phyloP scores from a whole-genome alignment of 2,888 invertebrate genomes.

The Morpho deidamia region DNA sequence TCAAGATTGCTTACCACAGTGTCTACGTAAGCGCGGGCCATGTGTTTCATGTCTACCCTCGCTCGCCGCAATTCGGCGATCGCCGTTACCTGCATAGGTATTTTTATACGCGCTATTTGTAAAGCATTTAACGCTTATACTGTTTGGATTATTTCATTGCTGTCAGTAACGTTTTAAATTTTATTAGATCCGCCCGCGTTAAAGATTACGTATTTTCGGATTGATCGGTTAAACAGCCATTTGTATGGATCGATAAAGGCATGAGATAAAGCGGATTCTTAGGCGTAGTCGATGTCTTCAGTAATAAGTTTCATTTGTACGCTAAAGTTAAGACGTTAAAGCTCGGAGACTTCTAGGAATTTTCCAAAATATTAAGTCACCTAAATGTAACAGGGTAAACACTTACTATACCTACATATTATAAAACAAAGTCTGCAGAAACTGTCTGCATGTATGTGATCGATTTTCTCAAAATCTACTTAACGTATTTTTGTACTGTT shows the following conservation, averaged over 20 bases:
- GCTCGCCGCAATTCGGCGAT: conserved; percentile 60
- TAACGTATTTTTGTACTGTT: no score
- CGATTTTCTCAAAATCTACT: no score
- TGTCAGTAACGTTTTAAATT: conserved; percentile 34
- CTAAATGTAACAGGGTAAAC: no score
- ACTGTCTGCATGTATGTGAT: no score
- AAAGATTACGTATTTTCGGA: conserved; percentile 6
- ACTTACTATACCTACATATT: no score
- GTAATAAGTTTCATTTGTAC: no score
- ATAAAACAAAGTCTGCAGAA: no score
- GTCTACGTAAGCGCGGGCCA: conserved; percentile 47
- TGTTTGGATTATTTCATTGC: conserved; percentile 29
- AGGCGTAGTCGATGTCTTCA: no score
- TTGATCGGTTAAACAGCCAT: not conserved
- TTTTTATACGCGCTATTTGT: conserved; percentile 59
- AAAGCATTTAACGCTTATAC: conserved; percentile 37
- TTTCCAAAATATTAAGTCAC: no score
- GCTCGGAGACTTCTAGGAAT: no score
- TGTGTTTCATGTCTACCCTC: conserved; percentile 59
- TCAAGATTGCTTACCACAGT: conserved; percentile 32
- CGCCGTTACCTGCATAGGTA: conserved; percentile 61
- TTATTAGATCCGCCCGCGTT: conserved; percentile 31
- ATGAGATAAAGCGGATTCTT: no score
- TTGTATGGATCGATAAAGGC: not conserved
- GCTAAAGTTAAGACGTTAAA: no score